phyloP scores from a whole-genome alignment of 2,797 vertebrate species.

The Parambassis ranga region DNA sequence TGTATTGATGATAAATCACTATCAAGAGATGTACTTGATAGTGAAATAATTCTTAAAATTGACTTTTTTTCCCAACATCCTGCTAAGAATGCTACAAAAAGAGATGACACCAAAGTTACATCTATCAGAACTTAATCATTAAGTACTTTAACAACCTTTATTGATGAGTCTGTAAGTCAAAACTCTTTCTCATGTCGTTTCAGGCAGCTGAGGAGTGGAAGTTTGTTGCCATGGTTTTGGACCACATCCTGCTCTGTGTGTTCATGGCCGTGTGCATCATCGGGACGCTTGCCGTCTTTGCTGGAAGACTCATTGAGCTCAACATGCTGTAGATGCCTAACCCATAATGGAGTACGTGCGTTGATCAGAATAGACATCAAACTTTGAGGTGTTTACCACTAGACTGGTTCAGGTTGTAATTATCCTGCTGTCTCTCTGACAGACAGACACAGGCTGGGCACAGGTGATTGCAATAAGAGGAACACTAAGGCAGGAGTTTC shows the following conservation, averaged over 20 bases:
- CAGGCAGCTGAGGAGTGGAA: constrained; percentile 98
- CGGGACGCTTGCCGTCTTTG: constrained; percentile 91
- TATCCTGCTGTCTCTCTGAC: neutral
- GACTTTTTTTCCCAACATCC: no score
- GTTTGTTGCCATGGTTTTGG: constrained; percentile 96
- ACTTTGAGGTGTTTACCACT: neutral
- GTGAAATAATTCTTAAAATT: no score
- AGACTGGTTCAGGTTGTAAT: neutral
- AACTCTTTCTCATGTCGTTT: neutral
- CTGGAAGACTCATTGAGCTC: constrained; percentile 93
- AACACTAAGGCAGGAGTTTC: neutral
- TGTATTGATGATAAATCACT: no score
- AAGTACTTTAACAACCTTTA: no score
- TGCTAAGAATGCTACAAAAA: no score
- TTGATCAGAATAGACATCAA: neutral
- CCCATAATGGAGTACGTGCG: neutral
- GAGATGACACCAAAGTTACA: no score
- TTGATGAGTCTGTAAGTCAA: no score
- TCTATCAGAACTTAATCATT: no score
- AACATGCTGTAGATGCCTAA: constrained; percentile 79
- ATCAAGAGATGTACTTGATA: no score
- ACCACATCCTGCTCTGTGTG: constrained; percentile 93
- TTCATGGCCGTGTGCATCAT: constrained; percentile 96
- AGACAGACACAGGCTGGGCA: neutral
- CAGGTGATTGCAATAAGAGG: neutral